These are phyloP conservation scores for Cyprinus carpio DNA, from an alignment of 2,113 vertebrate species.

Conservation along the genomic window DNA sequence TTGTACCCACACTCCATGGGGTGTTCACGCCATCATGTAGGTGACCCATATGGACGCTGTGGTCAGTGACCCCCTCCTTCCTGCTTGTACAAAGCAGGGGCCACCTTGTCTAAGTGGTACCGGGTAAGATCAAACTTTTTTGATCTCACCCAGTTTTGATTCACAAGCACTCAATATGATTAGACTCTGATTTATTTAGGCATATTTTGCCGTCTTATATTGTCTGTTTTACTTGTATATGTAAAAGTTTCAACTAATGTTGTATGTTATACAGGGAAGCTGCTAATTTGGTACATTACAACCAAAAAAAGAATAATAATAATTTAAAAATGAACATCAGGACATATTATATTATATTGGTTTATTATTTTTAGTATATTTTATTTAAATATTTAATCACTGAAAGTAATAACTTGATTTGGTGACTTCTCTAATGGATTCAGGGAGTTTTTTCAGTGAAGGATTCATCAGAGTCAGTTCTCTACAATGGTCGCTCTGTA, in stretches of 20 bases:
- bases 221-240: background rate
- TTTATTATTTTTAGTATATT: background rate
- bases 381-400: too few species aligned
- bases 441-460: too few species aligned
- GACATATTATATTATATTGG: background rate
- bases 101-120: slow-evolving; percentile 20
- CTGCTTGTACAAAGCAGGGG: slow-evolving; percentile 45
- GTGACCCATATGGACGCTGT: slow-evolving; percentile 66
- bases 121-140: background rate
- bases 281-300: background rate
- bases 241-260: too few species aligned
- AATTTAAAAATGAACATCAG: background rate
- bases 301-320: background rate
- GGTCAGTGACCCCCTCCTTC: slow-evolving; percentile 63
- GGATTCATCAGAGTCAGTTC: too few species aligned
- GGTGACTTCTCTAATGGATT: too few species aligned
- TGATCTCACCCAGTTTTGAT: background rate
- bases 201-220: background rate
- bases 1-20: slow-evolving; percentile 66
- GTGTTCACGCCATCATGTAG: slow-evolving; percentile 64
- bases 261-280: background rate
- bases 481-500: too few species aligned
- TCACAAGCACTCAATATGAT: background rate
- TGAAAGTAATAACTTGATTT: too few species aligned
- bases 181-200: background rate